phyloP scores from a whole-genome alignment of 2,888 invertebrate genomes.

The Tridacna gigas region DNA sequence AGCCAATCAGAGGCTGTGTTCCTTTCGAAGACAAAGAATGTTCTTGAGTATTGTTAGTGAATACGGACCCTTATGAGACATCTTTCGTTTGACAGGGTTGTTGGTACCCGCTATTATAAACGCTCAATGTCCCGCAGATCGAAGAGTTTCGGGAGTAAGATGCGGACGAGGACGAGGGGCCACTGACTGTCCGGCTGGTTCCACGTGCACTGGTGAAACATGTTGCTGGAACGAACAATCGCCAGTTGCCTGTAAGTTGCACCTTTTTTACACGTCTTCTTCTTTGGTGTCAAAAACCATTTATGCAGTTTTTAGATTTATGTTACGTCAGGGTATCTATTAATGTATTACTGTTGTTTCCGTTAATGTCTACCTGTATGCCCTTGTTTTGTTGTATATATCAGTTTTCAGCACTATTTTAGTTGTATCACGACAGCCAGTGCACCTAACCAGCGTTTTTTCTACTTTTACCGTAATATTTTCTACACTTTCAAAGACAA shows the following conservation, averaged over 20 bases:
- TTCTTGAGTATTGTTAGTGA: too few relatives aligned
- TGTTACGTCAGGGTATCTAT: too few relatives aligned
- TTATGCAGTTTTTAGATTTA: too few relatives aligned
- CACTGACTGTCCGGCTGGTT: constrained; percentile 10
- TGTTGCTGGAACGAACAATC: constrained; percentile 17
- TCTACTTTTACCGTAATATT: too few relatives aligned
- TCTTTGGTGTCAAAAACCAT: background rate
- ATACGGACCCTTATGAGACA: too few relatives aligned
- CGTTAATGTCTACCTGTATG: too few relatives aligned
- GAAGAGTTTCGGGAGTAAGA: background rate
- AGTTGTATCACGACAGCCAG: background rate
- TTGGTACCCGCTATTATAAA: background rate
- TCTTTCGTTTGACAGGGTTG: background rate
- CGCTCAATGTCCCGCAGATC: background rate
- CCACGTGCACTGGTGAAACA: background rate
- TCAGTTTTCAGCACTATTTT: too few relatives aligned
- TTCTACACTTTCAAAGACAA: background rate
- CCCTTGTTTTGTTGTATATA: too few relatives aligned
- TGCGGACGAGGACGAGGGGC: background rate
- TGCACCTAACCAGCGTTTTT: too few relatives aligned
- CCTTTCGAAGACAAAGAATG: too few relatives aligned
- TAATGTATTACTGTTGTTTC: too few relatives aligned
- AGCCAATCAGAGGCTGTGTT: too few relatives aligned
- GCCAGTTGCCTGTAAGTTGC: constrained; percentile 7
- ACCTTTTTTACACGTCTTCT: background rate